Evolutionary conservation across 2,888 invertebrate genomes (phyloP).

Genomic region (Cremastinae sp.): DNA sequence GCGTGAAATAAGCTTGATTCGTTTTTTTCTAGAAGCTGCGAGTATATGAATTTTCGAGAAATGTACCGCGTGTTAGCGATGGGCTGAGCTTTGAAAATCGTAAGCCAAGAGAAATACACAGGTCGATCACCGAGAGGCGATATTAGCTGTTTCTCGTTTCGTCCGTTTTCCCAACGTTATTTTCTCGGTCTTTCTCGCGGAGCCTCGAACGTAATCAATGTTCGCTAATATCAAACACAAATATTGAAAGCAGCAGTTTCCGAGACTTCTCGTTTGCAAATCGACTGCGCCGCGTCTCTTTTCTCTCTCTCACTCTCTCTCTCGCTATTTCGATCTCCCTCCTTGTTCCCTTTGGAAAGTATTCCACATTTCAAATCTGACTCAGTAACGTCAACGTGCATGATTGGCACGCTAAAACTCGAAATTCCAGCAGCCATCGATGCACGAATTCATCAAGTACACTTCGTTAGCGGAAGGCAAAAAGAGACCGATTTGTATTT

Average conservation of each 20-base stretch:
- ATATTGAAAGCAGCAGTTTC: slow-evolving; percentile 47
- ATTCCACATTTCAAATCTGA: slow-evolving; percentile 10
- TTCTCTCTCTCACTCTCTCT: neutral
- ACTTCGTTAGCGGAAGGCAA: neutral
- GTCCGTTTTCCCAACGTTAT: slow-evolving; percentile 7
- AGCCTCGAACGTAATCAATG: slow-evolving; percentile 45
- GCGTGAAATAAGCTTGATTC: too few species aligned
- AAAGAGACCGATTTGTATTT: too few species aligned
- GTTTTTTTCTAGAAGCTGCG: too few species aligned
- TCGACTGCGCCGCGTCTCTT: neutral
- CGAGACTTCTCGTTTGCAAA: slow-evolving; percentile 33
- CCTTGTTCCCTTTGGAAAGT: too few species aligned
- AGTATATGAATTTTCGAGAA: too few species aligned
- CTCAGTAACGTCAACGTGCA: neutral
- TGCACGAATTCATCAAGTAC: neutral
- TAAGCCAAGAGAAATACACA: slow-evolving; percentile 54
- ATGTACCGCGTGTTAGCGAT: too few species aligned
- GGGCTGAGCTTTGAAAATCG: slow-evolving; percentile 20
- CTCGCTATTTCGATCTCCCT: slow-evolving; percentile 8
- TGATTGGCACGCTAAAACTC: neutral
- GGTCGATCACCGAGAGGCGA: slow-evolving; percentile 37
- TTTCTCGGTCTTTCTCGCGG: neutral
- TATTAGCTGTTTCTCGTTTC: slow-evolving; percentile 18
- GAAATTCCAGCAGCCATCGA: slow-evolving; percentile 5
- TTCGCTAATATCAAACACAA: slow-evolving; percentile 54